Evolutionary conservation across 2,888 invertebrate species (phyloP).

Genomic region (Pachymerium ferrugineum): DNA sequence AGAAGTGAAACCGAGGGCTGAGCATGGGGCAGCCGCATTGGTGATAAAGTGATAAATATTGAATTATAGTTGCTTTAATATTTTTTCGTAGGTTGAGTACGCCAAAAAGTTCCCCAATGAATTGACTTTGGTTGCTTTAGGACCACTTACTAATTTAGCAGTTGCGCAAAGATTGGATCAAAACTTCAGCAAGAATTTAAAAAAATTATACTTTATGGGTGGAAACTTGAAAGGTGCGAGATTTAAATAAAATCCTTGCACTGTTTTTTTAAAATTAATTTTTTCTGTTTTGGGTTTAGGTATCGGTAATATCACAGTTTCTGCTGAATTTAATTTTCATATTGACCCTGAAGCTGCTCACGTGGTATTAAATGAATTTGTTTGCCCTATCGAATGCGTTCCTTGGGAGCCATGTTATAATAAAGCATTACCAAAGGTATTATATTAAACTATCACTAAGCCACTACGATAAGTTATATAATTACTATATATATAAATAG

Average conservation of each 20-base stretch:
- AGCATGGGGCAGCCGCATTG: conserved; percentile 41
- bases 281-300: not conserved
- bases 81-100: conserved; percentile 29
- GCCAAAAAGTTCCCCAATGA: conserved; percentile 41
- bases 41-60: conserved; percentile 28
- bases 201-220: conserved; percentile 29
- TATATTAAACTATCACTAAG: too few species aligned
- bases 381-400: conserved; percentile 56
- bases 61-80: not conserved
- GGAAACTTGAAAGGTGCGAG: conserved; percentile 42
- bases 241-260: not conserved
- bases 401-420: conserved; percentile 64
- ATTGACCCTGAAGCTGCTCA: conserved; percentile 71
- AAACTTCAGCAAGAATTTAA: conserved; percentile 41
- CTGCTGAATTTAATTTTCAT: conserved; percentile 72
- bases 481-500: not conserved
- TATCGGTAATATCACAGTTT: not conserved
- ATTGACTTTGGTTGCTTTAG: conserved; percentile 45
- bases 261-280: not conserved
- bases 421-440: conserved; percentile 47
- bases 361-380: conserved; percentile 58
- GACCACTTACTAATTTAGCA: conserved; percentile 50
- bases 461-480: not conserved
- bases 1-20: conserved; percentile 35
- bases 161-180: conserved; percentile 48